Percentiles rank a stretch among this genome's conserved stretches.
These are phyloP conservation scores for Prorops nasuta DNA, from an alignment of 1,140 invertebrate genomes.

Conservation along the genomic window DNA sequence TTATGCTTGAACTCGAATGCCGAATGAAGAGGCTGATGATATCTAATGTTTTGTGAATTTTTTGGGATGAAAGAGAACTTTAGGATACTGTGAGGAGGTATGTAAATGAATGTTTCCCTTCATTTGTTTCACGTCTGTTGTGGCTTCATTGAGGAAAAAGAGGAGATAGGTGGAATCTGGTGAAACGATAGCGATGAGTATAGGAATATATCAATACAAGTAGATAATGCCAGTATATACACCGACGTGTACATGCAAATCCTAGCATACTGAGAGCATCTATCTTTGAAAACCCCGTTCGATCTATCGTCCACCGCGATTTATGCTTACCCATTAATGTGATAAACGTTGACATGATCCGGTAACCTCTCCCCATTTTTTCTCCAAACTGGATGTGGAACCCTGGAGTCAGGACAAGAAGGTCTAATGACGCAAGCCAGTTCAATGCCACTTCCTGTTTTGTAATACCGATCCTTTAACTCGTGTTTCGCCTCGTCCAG, in stretches of 20 bases:
- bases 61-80: too few species aligned
- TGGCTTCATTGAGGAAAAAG: too few species aligned
- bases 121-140: too few species aligned
- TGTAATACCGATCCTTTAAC: conserved; percentile 52
- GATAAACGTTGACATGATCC: conserved; percentile 46
- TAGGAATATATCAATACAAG: too few species aligned
- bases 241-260: conserved; percentile 6
- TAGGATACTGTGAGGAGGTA: too few species aligned
- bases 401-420: conserved; percentile 36
- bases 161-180: too few species aligned
- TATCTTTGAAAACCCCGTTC: conserved; percentile 5
- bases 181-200: too few species aligned
- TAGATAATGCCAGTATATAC: too few species aligned
- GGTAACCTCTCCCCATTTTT: conserved; percentile 47
- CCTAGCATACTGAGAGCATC: conserved; percentile 2
- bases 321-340: conserved; percentile 48
- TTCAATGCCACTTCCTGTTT: conserved; percentile 52
- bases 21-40: too few species aligned
- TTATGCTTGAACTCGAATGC: too few species aligned
- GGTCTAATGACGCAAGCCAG: conserved; percentile 44
- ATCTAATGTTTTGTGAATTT: too few species aligned
- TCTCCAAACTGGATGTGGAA: conserved; percentile 48
- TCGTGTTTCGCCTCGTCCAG: conserved; percentile 50
- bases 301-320: conserved; percentile 9
- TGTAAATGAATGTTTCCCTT: too few species aligned